Base-by-base conservation (phyloP, 2,888 invertebrate species). In the Drosophila austrosaltans region DNA sequence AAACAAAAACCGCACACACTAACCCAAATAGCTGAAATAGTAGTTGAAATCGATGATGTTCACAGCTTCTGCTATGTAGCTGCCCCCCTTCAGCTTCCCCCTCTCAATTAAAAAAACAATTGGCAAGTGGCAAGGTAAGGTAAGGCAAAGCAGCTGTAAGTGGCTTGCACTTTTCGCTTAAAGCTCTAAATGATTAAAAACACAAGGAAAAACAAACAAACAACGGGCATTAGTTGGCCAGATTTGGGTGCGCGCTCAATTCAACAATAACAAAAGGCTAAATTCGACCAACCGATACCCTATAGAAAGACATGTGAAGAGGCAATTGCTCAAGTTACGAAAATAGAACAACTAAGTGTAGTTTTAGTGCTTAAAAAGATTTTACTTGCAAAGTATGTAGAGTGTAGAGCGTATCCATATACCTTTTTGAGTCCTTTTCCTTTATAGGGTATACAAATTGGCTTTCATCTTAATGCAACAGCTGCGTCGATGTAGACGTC, bases 1-100 rank as follows among this genome's bases (percentile, higher is more conserved):
- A 22, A 42, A 57, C 61, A 53, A 40, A 75, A 75, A 75, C 63
- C 75, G 66, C 75, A 63, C 75, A 75, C 71, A 76, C 66, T 87
- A 85, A 85, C 88, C 86, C 75, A 85, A 87, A 87, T 87, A 74
- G 69, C 71, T 68, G 48, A 63, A 53, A 63, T 36, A 53, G 66
- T 66, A 12, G 58, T 53, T 54, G 44, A 44, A 66, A 73, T 56
- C 59, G 60, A 73, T 48, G 53, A 39, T 25, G 32, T 25, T 4
- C 16, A 48, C 3, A 16, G 16, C 48, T 48, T 48, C 44, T 32
- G 30, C 32, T 10, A 30, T 28, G 20, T 44, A 7, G n/a, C 44
- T 44, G 54, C 54, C 22, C 28, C 44, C 68, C 69, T 57, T 36
- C 69, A 57, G 3, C 30, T 30, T 28, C 28, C 28, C 4, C 72